Conservation (phyloP, 2,113 vertebrate species). For the Sprattus sprattus region DNA sequence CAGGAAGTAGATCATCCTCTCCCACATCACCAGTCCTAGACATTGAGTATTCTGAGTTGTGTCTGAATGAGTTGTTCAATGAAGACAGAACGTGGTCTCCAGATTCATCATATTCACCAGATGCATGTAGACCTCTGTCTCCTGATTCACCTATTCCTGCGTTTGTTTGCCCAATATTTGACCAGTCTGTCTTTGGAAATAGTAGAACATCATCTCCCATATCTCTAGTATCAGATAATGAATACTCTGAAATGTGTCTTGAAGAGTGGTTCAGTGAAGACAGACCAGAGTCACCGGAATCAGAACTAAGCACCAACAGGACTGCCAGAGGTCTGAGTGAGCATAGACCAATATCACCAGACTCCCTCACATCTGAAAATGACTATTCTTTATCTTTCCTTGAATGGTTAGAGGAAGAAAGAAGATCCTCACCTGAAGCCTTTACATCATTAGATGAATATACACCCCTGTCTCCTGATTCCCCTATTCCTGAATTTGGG, state of each 20-base stretch:
- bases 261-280: constrained; percentile 33
- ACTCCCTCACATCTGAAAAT: neutral
- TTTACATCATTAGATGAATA: constrained; percentile 16
- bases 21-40: neutral
- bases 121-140: neutral
- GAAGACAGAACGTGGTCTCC: neutral
- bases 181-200: neutral
- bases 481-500: constrained; percentile 25
- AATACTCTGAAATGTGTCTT: constrained; percentile 5
- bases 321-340: constrained; percentile 9
- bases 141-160: neutral
- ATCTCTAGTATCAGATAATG: neutral
- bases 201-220: neutral
- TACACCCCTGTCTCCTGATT: constrained; percentile 30
- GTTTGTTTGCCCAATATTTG: neutral
- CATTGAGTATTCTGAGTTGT: neutral
- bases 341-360: constrained; percentile 25
- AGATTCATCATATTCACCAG: neutral
- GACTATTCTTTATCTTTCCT: neutral
- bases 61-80: constrained; percentile 8
- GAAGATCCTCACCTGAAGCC: neutral
- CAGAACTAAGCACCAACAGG: neutral
- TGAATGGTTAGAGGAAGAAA: neutral
- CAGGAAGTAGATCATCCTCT: neutral
- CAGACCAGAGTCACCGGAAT: constrained; percentile 42